Evolutionary conservation across 2,113 vertebrate genomes (phyloP), one percentile per base, ranked within the genome.

Genomic region (Lampris incognitus): DNA sequence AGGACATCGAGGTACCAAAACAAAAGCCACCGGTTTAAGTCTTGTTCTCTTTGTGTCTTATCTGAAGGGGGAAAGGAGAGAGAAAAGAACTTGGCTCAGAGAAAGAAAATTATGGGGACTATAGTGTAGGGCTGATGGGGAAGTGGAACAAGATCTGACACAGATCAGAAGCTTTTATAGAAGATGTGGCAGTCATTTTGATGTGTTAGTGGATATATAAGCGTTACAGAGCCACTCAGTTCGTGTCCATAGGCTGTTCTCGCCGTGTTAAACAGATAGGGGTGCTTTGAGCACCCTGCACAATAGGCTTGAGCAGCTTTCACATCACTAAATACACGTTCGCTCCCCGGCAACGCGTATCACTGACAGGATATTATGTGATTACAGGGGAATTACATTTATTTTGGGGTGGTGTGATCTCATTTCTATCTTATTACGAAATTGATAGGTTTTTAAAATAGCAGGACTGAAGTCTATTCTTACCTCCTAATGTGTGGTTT

Each of bases 21-120:
- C 93, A 94, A 94, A 92, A 94, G 91, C 88, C 88, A 87, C 89
- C 88, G 80, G 82, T 89, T 83, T 92, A 87, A 61, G 80, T 85
- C 84, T 88, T 90, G 85, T 92, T 91, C 91, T 91, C 91, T 92
- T 93, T 93, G 90, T 91, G 86, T 69, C 84, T 76, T 66, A 79
- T 89, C 85, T 69, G 51, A 87, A 69, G 62, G 65, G 13, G 66
- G 50, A 78, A 81, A 74, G 81, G 41, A 11, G 9, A 13, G 79
- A 73, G 49, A 44, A 65, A 57, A 71, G 78, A 83, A 71, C 77
- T 82, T 85, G 83, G 82, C 46, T 42, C 72, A 74, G 72, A 91
- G 81, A 86, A 85, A 88, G 85, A 88, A 88, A 91, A 91, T 91
- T 91, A 88, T 38, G 81, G 80, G 55, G 61, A 39, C 83, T 89